Evolutionary conservation across 2,113 vertebrate species (phyloP).

Genomic region (Physeter macrocephalus): DNA sequence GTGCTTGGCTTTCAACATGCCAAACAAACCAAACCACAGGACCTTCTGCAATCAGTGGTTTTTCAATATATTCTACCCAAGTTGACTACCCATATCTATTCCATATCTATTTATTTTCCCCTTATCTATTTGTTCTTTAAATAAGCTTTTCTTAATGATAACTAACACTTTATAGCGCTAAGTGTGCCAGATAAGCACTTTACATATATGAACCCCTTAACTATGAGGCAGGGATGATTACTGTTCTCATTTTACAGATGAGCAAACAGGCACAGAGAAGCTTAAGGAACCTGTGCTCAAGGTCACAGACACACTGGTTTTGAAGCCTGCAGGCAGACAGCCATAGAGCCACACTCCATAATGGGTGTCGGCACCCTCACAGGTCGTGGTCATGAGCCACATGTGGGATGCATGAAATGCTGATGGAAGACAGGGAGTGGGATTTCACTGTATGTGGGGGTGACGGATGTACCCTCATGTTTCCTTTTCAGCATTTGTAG

Average conservation of each 20-base stretch:
- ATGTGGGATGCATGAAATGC: rapidly evolving
- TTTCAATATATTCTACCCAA: neutral
- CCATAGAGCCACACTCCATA: neutral
- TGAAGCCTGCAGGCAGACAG: neutral
- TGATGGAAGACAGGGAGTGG: too few species aligned
- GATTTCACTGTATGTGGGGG: neutral
- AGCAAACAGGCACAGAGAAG: neutral
- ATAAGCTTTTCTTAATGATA: neutral
- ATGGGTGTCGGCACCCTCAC: rapidly evolving
- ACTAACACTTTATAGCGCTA: neutral
- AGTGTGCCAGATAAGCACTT: neutral
- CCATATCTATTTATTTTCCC: neutral
- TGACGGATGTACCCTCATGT: neutral
- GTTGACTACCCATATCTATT: neutral
- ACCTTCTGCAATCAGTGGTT: neutral
- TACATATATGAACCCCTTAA: neutral
- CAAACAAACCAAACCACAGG: neutral
- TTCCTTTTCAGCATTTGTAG: neutral
- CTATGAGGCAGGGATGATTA: neutral
- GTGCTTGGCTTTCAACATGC: neutral
- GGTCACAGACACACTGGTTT: neutral
- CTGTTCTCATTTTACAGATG: neutral
- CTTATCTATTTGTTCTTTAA: neutral
- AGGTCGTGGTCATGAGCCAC: neutral
- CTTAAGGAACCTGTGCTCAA: neutral